phyloP scores from a whole-genome alignment of 2,113 vertebrate species.

The Malurus alboscapulatus region DNA sequence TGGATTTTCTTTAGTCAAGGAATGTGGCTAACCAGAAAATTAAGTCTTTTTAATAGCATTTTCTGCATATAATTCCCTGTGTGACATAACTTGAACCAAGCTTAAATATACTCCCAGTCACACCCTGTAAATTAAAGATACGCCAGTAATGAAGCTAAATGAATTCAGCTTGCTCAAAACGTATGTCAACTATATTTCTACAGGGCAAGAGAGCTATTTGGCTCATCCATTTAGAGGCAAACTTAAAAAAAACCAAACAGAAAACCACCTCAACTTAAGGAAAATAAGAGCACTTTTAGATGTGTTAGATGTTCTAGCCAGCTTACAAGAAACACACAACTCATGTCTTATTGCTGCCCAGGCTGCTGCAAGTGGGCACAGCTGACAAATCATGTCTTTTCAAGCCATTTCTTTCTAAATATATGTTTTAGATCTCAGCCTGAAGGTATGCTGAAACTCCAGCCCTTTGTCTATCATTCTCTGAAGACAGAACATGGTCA shows the following conservation, averaged over 20 bases:
- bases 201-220: neutral
- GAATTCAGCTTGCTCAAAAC: rapidly evolving
- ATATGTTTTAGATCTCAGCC: neutral
- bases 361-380: neutral
- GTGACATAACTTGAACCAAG: neutral
- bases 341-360: neutral
- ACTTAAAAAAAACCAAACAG: rapidly evolving
- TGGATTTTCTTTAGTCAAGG: neutral
- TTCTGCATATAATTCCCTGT: neutral
- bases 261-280: neutral
- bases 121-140: neutral
- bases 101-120: neutral
- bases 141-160: neutral
- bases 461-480: neutral
- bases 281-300: neutral
- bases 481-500: neutral
- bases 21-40: neutral
- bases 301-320: neutral
- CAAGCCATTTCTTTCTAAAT: neutral
- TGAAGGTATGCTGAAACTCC: neutral
- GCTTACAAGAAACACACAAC: neutral
- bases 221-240: neutral
- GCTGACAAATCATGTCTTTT: neutral
- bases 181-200: neutral
- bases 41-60: neutral